Conservation (phyloP, 2,888 invertebrate genomes). For the Listrodromus nycthemerus region DNA sequence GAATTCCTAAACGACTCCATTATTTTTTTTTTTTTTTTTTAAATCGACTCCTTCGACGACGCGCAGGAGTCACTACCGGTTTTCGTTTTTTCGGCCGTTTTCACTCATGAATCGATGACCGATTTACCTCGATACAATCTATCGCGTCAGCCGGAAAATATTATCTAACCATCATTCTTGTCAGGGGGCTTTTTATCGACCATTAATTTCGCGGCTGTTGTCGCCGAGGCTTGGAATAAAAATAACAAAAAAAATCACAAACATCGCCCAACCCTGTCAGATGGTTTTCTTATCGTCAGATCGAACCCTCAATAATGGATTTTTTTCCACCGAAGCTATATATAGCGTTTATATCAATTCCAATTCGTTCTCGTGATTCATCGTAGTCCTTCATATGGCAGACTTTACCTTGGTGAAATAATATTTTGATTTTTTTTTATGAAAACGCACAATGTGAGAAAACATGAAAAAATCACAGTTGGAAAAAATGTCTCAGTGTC, state of each 20-base stretch:
- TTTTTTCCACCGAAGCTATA: neutral
- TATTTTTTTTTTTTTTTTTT: conserved; percentile 1
- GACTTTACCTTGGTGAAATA: neutral
- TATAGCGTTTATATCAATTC: neutral
- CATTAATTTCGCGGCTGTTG: conserved; percentile 47
- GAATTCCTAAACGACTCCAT: neutral
- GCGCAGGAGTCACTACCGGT: neutral
- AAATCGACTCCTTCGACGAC: neutral
- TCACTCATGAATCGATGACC: conserved; percentile 27
- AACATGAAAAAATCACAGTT: too few species aligned
- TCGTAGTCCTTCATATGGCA: neutral
- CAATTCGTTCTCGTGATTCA: neutral
- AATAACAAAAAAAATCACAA: conserved; percentile 34
- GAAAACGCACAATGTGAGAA: too few species aligned
- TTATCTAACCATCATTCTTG: conserved; percentile 14
- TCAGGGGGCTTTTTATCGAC: neutral
- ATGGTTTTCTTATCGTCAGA: neutral
- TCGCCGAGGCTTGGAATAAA: neutral
- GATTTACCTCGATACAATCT: conserved; percentile 17
- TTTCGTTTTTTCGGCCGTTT: neutral
- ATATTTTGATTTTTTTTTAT: too few species aligned
- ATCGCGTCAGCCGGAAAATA: conserved; percentile 17
- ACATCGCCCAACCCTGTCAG: conserved; percentile 15
- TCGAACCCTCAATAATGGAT: conserved; percentile 43
- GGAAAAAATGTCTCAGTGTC: too few species aligned